Conservation (phyloP, 2,888 invertebrate species). For the Sinodicranocentrus sp. region DNA sequence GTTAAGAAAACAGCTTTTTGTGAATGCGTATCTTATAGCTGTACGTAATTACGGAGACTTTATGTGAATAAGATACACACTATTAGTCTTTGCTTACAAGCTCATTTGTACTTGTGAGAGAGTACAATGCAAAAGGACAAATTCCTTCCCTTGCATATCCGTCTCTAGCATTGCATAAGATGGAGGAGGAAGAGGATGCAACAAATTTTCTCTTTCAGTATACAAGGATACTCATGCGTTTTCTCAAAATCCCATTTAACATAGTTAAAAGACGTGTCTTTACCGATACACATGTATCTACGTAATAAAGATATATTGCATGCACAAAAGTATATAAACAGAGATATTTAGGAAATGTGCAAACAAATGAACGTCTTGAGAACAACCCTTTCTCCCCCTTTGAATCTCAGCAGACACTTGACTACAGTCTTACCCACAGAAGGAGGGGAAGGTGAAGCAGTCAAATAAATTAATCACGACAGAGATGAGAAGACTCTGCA, state of each 20-base stretch:
- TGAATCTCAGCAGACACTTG: constrained; percentile 46
- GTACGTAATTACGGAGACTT: constrained; percentile 42
- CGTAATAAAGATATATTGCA: not conserved
- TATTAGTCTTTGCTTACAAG: constrained; percentile 61
- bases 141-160: not conserved
- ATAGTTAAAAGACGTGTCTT: no score
- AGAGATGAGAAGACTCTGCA: constrained; percentile 64
- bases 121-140: constrained; percentile 7
- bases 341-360: not conserved
- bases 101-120: constrained; percentile 48
- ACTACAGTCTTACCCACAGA: constrained; percentile 24
- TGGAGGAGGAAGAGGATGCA: constrained; percentile 20
- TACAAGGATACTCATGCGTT: not conserved
- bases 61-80: constrained; percentile 54
- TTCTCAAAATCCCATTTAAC: no score
- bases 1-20: constrained; percentile 19
- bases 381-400: constrained; percentile 31
- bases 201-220: constrained; percentile 31
- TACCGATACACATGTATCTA: no score
- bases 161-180: constrained; percentile 1
- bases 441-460: constrained; percentile 55
- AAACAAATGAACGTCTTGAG: not conserved
- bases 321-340: not conserved
- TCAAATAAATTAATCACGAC: constrained; percentile 68
- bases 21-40: constrained; percentile 31